Conservation (phyloP, 2,797 vertebrate genomes). For the Rhinatrema bivittatum region DNA sequence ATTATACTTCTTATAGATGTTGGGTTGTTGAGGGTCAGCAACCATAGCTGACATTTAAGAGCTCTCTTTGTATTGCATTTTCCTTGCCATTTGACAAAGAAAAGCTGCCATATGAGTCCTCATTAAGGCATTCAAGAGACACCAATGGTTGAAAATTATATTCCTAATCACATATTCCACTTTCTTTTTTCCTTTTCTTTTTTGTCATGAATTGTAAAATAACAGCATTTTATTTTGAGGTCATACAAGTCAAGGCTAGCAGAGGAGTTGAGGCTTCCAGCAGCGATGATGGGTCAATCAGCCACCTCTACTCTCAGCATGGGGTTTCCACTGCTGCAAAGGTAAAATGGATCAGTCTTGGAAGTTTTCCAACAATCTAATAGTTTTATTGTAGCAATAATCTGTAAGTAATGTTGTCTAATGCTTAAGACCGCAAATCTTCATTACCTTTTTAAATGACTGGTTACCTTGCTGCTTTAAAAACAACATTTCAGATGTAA, state of each 20-base stretch:
- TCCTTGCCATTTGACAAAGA: background rate
- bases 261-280: constrained; percentile 41
- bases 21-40: constrained; percentile 1
- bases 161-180: constrained; percentile 25
- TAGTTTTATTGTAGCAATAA: constrained; percentile 40
- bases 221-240: constrained; percentile 43
- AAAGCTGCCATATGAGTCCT: background rate
- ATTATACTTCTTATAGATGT: no score
- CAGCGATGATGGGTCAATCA: constrained; percentile 49
- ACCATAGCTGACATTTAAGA: background rate
- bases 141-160: constrained; percentile 25
- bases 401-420: no score
- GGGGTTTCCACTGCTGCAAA: constrained; percentile 33
- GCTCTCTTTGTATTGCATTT: background rate
- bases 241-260: constrained; percentile 30
- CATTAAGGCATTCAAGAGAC: constrained; percentile 23
- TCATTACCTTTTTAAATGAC: no score
- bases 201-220: constrained; percentile 45
- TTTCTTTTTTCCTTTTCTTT: constrained; percentile 31
- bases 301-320: constrained; percentile 40
- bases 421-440: no score
- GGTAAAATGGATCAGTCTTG: constrained; percentile 26
- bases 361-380: constrained; percentile 59
- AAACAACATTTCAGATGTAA: no score
- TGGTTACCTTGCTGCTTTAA: no score